phyloP scores from a whole-genome alignment of 30 jellyfish, hydroid and myxozoan genomes.

The Turritopsis dohrnii region DNA sequence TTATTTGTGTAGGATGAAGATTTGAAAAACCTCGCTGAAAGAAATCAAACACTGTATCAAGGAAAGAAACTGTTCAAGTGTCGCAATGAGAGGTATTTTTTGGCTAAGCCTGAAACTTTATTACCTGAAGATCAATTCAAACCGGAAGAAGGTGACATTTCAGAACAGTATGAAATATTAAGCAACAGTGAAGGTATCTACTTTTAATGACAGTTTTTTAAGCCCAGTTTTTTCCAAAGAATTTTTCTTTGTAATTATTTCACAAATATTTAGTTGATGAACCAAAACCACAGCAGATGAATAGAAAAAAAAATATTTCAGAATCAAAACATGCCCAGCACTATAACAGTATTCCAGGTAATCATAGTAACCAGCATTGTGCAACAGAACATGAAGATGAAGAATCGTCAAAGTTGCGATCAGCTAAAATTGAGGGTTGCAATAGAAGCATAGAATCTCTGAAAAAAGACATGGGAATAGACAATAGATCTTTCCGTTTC shows the following conservation, averaged over 20 bases:
- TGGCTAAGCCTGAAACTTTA: background rate
- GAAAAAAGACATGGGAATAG: constrained; percentile 12
- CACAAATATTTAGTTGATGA: background rate
- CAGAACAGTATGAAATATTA: background rate
- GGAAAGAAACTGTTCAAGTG: background rate
- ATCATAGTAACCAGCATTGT: background rate
- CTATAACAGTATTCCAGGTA: background rate
- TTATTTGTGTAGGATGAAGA: background rate
- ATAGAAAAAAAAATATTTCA: background rate
- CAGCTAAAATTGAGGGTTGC: background rate
- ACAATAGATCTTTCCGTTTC: background rate
- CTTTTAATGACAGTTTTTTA: background rate
- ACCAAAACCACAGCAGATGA: background rate
- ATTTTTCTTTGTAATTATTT: background rate
- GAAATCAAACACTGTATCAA: background rate
- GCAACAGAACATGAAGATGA: background rate
- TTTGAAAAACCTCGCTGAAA: background rate
- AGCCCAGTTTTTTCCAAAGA: background rate
- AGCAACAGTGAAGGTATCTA: background rate
- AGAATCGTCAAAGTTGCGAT: background rate
- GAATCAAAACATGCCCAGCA: background rate
- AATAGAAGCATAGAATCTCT: background rate
- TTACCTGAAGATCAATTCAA: background rate
- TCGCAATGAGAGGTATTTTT: background rate
- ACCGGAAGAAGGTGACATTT: background rate